Evolutionary conservation across 1,140 invertebrate species (phyloP), one percentile per base, ranked within the genome.

Genomic region (Stegodyphus mimosarum): DNA sequence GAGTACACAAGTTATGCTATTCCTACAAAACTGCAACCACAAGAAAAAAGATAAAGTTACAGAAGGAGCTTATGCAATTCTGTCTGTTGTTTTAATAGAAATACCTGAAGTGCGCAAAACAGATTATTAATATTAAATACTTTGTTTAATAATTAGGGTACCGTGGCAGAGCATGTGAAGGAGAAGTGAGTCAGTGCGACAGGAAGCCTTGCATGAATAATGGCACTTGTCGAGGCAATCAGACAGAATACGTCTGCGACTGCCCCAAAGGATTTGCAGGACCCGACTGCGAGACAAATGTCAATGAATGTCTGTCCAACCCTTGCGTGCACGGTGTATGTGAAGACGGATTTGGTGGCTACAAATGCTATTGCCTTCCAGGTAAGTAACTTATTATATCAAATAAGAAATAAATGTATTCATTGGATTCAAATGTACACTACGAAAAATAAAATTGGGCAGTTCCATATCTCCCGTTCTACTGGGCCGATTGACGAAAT

Each of bases 301-400:
- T 90, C 71, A 89, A 91, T 75, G 89, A 90, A 63, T 92, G 91
- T 83, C 87, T 89, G 6, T 90, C 90, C n/a, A 89, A 89, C 33
- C 91, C 91, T 9, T 92, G 91, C 85, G 87, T 89, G 7, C 89
- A 92, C 83, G 91, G 91, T 11, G 91, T 91, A 17, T 92, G 91
- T 83, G 89, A 91, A 6, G 90, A 91, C 79, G 89, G 91, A 77
- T 86, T 88, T 11, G 89, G 90, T 69, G 90, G 90, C 13, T 92
- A 89, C 87, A 87, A 89, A 48, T 92, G 91, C 84, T 91, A 90
- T 75, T 91, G 91, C 83, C 88, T 90, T 17, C 83, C 83, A 33
- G 83, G 83, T 78, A 51, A 86, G 10, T 7, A 2, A 5, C 55
- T 60, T 33, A 33, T 33, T 33, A 33, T 33, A 1, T 33, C 33